Base-by-base conservation (phyloP, 2,113 vertebrate species). In the Amia ocellicauda region DNA sequence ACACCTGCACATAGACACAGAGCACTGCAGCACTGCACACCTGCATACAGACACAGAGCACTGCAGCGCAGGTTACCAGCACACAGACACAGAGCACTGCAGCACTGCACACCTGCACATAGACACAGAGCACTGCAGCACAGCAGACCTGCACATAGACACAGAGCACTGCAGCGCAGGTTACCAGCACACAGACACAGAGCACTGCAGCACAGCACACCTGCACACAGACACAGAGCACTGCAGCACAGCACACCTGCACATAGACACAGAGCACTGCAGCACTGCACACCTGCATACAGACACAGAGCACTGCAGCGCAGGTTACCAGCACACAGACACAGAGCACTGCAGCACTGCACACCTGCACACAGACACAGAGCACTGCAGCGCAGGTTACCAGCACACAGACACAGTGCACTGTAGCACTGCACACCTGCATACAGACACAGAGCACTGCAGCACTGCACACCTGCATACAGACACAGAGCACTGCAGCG, bases 381-480 rank as follows among this genome's bases (percentile, higher is more conserved):
- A n/a, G n/a, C n/a, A n/a, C n/a, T n/a, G n/a, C n/a, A n/a, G n/a
- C n/a, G n/a, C n/a, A n/a, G n/a, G n/a, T n/a, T n/a, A n/a, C n/a
- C n/a, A n/a, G n/a, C n/a, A n/a, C n/a, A n/a, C n/a, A n/a, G n/a
- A n/a, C n/a, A n/a, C 43, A 17, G n/a, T n/a, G 16, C 43, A 47
- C 9, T 14, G 43, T 3, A n/a, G 43, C 43, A 13, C 43, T 13
- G 43, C 43, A n/a, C n/a, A 47, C 43, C 8, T 47, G 43, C 43
- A n/a, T 8, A 13, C 43, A 47, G 43, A 1, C 10, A 47, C 14
- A 47, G 13, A 13, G n/a, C 13, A 47, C 43, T 47, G 14, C 43
- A 47, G n/a, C 43, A 47, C 43, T 3, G 43, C 16, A 93, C 63
- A 92, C 86, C 88, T 90, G 76, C 17, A 26, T 19, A 45, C 27